phyloP scores from a whole-genome alignment of 2,888 invertebrate species.

The Empis livida region DNA sequence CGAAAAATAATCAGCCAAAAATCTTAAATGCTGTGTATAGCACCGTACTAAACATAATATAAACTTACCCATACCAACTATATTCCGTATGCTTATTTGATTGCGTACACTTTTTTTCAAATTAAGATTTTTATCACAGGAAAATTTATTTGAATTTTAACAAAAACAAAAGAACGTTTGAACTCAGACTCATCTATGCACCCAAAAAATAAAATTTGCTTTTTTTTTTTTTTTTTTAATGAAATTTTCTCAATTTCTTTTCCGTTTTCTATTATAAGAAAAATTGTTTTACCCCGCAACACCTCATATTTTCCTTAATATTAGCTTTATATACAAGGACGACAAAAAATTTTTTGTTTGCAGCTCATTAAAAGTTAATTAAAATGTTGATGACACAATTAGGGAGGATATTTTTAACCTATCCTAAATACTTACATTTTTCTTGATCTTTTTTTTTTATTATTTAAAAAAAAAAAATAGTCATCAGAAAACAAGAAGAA shows the following conservation, averaged over 20 bases:
- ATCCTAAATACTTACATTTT: neutral
- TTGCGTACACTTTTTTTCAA: too few relatives aligned
- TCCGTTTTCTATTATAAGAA: neutral
- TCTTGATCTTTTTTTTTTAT: neutral
- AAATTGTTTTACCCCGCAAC: neutral
- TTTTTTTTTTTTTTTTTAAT: neutral
- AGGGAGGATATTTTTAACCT: slow-evolving; percentile 3
- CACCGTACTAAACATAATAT: too few relatives aligned
- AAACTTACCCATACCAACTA: too few relatives aligned
- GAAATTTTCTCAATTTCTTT: neutral
- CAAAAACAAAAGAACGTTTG: too few relatives aligned
- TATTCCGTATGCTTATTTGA: too few relatives aligned
- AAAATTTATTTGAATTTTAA: too few relatives aligned
- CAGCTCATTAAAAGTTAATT: slow-evolving; percentile 11
- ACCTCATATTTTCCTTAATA: neutral
- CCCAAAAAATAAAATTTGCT: neutral
- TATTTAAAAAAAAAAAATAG: too few relatives aligned
- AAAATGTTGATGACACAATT: slow-evolving; percentile 8
- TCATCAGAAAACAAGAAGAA: too few relatives aligned
- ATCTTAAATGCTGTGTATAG: too few relatives aligned
- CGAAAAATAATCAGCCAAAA: too few relatives aligned
- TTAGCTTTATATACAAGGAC: neutral
- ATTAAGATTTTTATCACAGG: too few relatives aligned
- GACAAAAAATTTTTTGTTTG: slow-evolving; percentile 1
- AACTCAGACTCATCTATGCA: too few relatives aligned